phyloP scores from a whole-genome alignment of 2,888 invertebrate species.

The Drosophila falleni region DNA sequence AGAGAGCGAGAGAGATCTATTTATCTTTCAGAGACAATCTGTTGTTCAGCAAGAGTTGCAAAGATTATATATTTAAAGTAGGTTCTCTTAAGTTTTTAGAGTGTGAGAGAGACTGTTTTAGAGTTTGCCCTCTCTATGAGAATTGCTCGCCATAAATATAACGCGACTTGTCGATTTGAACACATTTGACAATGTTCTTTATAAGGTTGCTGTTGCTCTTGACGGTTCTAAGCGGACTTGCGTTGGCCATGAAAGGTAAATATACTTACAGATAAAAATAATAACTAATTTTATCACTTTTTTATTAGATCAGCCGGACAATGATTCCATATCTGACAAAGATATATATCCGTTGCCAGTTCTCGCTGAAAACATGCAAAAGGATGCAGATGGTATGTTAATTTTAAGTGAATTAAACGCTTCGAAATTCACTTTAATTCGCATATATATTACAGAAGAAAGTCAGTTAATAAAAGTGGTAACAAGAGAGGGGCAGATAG shows the following conservation, averaged over 20 bases:
- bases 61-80: no score
- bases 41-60: not conserved
- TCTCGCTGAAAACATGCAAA: not conserved
- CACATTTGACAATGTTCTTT: not conserved
- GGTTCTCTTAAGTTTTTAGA: not conserved
- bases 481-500: not conserved
- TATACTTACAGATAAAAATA: not conserved
- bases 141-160: slow-evolving; percentile 17
- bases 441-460: not conserved
- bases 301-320: not conserved
- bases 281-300: not conserved
- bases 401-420: not conserved
- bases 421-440: not conserved
- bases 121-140: not conserved
- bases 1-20: not conserved
- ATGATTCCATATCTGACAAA: not conserved
- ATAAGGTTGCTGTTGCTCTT: slow-evolving; percentile 4
- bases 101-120: not conserved
- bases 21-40: not conserved
- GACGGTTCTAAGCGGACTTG: slow-evolving; percentile 84
- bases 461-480: not conserved
- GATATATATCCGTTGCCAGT: not conserved
- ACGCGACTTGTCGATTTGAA: not conserved
- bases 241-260: slow-evolving; percentile 11
- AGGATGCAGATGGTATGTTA: not conserved